Evolutionary conservation across 1,140 invertebrate species (phyloP).

Genomic region (Drosophila ambigua): DNA sequence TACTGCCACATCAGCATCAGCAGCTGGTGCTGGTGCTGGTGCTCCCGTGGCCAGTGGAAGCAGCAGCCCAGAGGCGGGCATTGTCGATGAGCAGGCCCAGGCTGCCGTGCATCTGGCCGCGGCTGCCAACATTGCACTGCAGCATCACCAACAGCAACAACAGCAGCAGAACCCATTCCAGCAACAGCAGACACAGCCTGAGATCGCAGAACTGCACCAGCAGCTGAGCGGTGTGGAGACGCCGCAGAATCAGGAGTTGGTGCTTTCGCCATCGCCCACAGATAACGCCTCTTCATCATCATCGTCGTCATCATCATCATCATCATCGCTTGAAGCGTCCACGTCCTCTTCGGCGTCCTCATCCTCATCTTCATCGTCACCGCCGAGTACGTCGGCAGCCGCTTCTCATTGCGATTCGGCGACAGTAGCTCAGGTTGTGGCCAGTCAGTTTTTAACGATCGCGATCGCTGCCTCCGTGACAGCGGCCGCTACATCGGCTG

Average conservation of each 20-base stretch:
- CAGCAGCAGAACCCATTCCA: conserved; percentile 68
- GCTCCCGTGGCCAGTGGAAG: conserved; percentile 57
- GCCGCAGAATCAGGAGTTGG: conserved; percentile 52
- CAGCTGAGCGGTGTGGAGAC: conserved; percentile 63
- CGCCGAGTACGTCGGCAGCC: conserved; percentile 41
- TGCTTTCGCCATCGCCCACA: conserved; percentile 34
- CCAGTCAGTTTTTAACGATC: conserved; percentile 61
- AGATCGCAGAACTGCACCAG: conserved; percentile 75
- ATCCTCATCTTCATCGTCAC: conserved; percentile 47
- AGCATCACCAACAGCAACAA: conserved; percentile 71
- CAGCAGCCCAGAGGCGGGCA: conserved; percentile 57
- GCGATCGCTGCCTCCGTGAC: conserved; percentile 69
- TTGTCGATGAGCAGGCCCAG: conserved; percentile 61
- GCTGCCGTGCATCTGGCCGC: conserved; percentile 69
- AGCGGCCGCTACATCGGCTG: conserved; percentile 55
- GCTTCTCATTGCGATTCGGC: conserved; percentile 68
- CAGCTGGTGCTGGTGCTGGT: conserved; percentile 17
- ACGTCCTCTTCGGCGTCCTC: conserved; percentile 46
- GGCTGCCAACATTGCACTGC: conserved; percentile 73
- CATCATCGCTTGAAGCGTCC: conserved; percentile 43
- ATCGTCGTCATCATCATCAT: conserved; percentile 41
- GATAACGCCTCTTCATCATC: conserved; percentile 39
- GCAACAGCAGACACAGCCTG: conserved; percentile 63
- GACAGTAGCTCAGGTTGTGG: conserved; percentile 66
- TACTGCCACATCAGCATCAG: conserved; percentile 8